phyloP scores from a whole-genome alignment of 2,888 invertebrate species.

The Holacanthella duospinosa region DNA sequence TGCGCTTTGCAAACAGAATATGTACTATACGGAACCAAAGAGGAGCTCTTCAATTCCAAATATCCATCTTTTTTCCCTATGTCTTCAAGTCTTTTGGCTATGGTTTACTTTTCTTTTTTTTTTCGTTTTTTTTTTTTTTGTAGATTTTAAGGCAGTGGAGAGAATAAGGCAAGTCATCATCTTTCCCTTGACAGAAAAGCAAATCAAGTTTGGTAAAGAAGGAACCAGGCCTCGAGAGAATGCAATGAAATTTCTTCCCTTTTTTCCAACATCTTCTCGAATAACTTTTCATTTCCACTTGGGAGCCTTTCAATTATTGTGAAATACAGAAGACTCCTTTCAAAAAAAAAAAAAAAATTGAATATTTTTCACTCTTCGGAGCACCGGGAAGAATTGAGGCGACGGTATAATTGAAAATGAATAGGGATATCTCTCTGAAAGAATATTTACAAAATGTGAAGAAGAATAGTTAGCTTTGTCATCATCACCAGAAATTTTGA shows the following conservation, averaged over 20 bases:
- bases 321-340: not conserved
- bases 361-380: not conserved
- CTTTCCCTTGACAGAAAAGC: not conserved
- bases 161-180: not conserved
- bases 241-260: not conserved
- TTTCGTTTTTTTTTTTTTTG: too few species aligned
- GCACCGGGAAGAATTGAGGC: not conserved
- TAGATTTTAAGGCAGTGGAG: too few species aligned
- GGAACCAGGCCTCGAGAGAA: not conserved
- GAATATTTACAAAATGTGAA: not conserved
- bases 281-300: slow-evolving; percentile 3
- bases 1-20: not conserved
- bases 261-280: not conserved
- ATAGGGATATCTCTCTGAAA: not conserved
- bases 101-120: not conserved
- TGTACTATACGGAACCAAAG: too few species aligned
- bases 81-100: not conserved
- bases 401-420: not conserved
- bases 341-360: not conserved
- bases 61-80: not conserved
- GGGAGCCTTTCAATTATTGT: not conserved
- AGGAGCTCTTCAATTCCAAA: not conserved
- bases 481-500: slow-evolving; percentile 1
- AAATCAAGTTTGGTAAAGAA: slow-evolving; percentile 2
- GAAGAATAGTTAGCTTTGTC: not conserved